Evolutionary conservation across 2,113 vertebrate genomes (phyloP).

Genomic region (Mastomys natalensis): DNA sequence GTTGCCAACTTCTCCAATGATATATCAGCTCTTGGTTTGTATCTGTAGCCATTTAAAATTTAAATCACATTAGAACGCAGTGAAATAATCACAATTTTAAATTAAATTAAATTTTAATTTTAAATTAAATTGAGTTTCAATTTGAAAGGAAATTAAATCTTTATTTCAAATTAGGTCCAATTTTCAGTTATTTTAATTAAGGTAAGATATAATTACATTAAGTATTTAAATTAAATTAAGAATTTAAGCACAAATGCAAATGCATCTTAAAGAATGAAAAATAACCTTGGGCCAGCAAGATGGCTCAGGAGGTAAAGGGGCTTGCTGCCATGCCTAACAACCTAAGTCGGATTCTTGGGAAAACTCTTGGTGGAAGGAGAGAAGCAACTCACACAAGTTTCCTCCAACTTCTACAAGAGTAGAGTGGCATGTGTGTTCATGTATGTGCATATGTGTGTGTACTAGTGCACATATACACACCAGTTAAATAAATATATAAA

Average conservation of each 20-base stretch:
- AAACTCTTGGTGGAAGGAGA: neutral
- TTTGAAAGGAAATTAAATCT: conserved; percentile 67
- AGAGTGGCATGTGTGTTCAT: neutral
- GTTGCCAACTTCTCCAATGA: conserved; percentile 64
- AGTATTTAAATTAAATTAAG: conserved; percentile 75
- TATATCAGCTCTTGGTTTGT: conserved; percentile 53
- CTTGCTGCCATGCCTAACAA: neutral
- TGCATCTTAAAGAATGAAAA: conserved; percentile 61
- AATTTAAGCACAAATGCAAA: conserved; percentile 63
- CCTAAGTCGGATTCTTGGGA: neutral
- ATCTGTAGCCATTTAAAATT: conserved; percentile 72
- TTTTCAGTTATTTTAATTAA: conserved; percentile 76
- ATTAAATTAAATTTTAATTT: conserved; percentile 78
- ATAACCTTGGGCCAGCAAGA: conserved; percentile 23
- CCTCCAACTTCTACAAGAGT: neutral
- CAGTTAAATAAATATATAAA: neutral
- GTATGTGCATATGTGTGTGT: too few relatives aligned
- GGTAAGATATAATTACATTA: conserved; percentile 72
- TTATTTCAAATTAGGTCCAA: conserved; percentile 72
- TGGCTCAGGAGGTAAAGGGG: neutral
- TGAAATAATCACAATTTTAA: conserved; percentile 76
- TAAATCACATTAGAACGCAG: conserved; percentile 70
- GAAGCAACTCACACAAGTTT: neutral
- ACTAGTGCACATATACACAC: too few relatives aligned
- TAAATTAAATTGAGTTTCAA: conserved; percentile 70